Conservation (phyloP, 2,888 invertebrate genomes). For the Chironomus tentans region DNA sequence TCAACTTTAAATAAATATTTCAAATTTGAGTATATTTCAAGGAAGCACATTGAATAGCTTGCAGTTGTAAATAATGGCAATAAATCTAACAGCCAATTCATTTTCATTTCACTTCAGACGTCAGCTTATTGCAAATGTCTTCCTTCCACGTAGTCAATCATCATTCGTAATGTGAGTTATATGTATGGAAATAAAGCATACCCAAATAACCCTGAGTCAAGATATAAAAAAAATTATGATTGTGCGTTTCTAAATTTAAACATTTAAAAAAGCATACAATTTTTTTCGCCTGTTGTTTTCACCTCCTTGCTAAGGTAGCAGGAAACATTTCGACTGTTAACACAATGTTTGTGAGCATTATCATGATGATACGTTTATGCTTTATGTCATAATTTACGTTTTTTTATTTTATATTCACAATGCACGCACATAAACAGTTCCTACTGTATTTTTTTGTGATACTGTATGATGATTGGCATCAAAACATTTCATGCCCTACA, state of each 20-base stretch:
- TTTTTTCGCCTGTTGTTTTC: no score
- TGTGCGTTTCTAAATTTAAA: background rate
- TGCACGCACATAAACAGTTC: background rate
- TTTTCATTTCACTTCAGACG: background rate
- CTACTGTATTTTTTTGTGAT: background rate
- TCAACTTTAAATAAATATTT: no score
- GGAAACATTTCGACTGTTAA: background rate
- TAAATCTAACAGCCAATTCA: background rate
- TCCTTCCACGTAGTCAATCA: background rate
- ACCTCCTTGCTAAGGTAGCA: no score
- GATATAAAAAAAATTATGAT: background rate
- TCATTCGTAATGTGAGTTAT: background rate
- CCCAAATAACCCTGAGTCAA: no score
- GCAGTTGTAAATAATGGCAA: background rate
- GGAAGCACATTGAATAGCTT: no score
- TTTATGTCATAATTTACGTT: background rate
- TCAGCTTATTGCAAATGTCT: background rate
- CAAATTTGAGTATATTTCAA: no score
- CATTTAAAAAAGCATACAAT: background rate
- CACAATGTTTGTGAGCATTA: background rate
- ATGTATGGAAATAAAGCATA: no score
- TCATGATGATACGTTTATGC: background rate
- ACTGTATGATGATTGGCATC: background rate
- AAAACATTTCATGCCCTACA: background rate
- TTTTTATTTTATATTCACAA: background rate